These are phyloP conservation scores for Gorsachius magnificus DNA, from an alignment of 2,797 vertebrate genomes.

Conservation along the genomic window DNA sequence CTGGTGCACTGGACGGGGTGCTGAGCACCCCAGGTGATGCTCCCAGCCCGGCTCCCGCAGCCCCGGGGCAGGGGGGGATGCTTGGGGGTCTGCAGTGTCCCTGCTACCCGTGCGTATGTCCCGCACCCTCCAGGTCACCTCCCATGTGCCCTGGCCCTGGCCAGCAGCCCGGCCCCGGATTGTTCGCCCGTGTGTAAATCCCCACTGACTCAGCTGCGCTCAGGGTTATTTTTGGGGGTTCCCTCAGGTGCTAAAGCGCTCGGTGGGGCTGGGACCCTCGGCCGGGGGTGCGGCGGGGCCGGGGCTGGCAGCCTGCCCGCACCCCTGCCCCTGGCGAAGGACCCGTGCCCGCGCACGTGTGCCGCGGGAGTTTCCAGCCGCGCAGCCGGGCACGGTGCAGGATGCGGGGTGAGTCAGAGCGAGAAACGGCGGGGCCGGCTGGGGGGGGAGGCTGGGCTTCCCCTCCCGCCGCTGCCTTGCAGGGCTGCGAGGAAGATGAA, in stretches of 20 bases:
- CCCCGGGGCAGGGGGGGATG: neutral
- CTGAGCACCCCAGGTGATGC: neutral
- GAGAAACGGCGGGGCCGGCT: fast-evolving
- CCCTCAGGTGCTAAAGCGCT: neutral
- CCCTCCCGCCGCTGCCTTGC: fast-evolving
- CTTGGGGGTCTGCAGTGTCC: neutral
- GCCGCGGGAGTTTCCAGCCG: neutral
- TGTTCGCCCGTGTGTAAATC: neutral
- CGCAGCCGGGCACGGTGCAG: neutral
- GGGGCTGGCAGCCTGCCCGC: fast-evolving
- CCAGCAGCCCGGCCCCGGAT: too few species aligned
- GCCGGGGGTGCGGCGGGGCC: fast-evolving
- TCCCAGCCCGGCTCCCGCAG: neutral
- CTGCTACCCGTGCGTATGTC: fast-evolving
- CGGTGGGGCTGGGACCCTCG: neutral
- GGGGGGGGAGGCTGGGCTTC: neutral
- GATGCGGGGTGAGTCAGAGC: neutral
- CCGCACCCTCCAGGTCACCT: neutral
- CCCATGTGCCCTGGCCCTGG: fast-evolving
- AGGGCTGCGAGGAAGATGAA: neutral
- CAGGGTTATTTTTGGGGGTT: neutral
- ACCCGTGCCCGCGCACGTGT: neutral
- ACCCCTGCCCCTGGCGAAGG: too few species aligned
- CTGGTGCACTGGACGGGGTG: fast-evolving
- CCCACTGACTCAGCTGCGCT: neutral